Evolutionary conservation across 2,888 invertebrate species (phyloP).

Genomic region (Xanthorhoe designata): DNA sequence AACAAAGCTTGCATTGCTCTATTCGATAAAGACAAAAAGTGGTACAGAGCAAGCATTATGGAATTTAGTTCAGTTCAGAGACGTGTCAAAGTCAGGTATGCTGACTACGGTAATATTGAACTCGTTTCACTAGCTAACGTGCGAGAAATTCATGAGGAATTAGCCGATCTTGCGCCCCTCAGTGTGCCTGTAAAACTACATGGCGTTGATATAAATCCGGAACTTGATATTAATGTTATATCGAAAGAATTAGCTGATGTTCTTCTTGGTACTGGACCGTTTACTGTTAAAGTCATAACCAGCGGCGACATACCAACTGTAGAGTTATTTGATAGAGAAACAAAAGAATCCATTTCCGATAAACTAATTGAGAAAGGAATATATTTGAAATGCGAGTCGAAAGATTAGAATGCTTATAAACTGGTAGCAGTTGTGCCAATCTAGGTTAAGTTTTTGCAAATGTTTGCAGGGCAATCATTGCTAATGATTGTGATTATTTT

Average conservation of each 20-base stretch:
- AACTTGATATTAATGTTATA: slow-evolving; percentile 58
- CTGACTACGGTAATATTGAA: slow-evolving; percentile 91
- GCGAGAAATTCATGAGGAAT: slow-evolving; percentile 79
- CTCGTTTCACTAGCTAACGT: slow-evolving; percentile 73
- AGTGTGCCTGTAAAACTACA: slow-evolving; percentile 80
- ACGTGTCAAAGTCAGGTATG: slow-evolving; percentile 87
- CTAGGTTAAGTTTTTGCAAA: slow-evolving; percentile 1
- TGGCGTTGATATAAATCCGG: slow-evolving; percentile 64
- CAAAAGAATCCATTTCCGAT: slow-evolving; percentile 60
- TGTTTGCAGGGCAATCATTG: background rate
- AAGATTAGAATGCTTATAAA: slow-evolving; percentile 10
- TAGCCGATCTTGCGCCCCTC: slow-evolving; percentile 81
- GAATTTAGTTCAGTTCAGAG: slow-evolving; percentile 73
- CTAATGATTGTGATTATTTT: background rate
- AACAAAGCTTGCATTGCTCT: slow-evolving; percentile 87
- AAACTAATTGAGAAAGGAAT: slow-evolving; percentile 60
- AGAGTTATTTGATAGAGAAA: slow-evolving; percentile 60
- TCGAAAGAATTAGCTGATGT: slow-evolving; percentile 58
- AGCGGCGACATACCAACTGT: slow-evolving; percentile 57
- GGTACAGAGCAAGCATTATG: slow-evolving; percentile 90
- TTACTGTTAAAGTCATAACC: slow-evolving; percentile 62
- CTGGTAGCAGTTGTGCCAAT: slow-evolving; percentile 9
- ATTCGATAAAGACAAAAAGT: slow-evolving; percentile 86
- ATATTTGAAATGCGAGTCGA: slow-evolving; percentile 39
- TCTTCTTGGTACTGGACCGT: slow-evolving; percentile 68